Evolutionary conservation across 2,797 vertebrate species (phyloP).

Genomic region (Gephyroberyx darwinii): DNA sequence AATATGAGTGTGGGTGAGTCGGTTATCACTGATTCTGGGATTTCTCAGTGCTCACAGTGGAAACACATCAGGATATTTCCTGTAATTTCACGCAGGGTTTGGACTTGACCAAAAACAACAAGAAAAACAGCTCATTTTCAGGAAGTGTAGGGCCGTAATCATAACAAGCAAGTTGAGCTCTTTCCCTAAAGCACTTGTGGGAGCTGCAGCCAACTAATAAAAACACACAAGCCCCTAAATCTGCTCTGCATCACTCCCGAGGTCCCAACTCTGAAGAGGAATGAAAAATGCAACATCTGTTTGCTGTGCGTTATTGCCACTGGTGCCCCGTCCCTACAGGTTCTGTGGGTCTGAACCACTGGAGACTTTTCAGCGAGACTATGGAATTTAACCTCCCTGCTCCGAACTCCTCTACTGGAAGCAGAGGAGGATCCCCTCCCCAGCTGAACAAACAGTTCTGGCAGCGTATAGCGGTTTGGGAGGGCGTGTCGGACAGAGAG

Average conservation of each 20-base stretch:
- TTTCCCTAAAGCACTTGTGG: constrained; percentile 74
- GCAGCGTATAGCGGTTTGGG: constrained; percentile 33
- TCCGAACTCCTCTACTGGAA: constrained; percentile 25
- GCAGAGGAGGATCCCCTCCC: constrained; percentile 58
- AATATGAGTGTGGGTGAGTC: constrained; percentile 46
- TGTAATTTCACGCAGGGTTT: constrained; percentile 53
- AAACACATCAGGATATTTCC: constrained; percentile 64
- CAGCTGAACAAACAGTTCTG: constrained; percentile 80
- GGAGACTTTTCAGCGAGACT: constrained; percentile 38
- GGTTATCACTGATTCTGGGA: constrained; percentile 52
- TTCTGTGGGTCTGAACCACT: neutral
- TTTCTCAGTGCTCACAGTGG: constrained; percentile 38
- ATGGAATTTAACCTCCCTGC: constrained; percentile 48
- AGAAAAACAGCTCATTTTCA: constrained; percentile 50
- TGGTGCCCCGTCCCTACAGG: constrained; percentile 32
- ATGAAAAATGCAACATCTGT: constrained; percentile 67
- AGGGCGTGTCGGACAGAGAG: constrained; percentile 62
- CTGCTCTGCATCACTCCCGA: constrained; percentile 55
- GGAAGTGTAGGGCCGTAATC: constrained; percentile 50
- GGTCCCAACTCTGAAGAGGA: constrained; percentile 43
- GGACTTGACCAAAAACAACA: constrained; percentile 32
- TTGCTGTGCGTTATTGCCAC: constrained; percentile 45
- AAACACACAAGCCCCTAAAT: constrained; percentile 76
- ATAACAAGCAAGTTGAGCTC: constrained; percentile 65
- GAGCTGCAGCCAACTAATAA: constrained; percentile 72